These are phyloP conservation scores for Grus americana DNA, from an alignment of 2,113 vertebrate species.

Conservation along the genomic window DNA sequence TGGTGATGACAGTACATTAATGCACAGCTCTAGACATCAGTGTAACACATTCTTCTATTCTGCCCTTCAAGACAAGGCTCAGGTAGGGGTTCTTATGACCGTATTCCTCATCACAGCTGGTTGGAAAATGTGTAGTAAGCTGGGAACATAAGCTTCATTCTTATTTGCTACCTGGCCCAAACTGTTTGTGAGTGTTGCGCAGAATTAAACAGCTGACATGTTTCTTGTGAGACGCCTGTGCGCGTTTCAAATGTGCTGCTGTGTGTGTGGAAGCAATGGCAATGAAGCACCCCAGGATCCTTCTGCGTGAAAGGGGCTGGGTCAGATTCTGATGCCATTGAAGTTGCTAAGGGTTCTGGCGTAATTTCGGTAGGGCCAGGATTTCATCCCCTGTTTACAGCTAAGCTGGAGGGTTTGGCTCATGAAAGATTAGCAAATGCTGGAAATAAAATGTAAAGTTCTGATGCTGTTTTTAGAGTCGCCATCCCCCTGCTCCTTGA, in stretches of 20 bases:
- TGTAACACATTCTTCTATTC: not conserved
- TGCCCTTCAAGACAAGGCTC: conserved; percentile 8
- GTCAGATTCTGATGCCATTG: not conserved
- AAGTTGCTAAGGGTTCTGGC: not conserved
- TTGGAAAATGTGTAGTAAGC: not conserved
- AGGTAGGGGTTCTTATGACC: not conserved
- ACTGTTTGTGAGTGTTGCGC: not conserved
- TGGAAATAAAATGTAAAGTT: conserved; percentile 18
- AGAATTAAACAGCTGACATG: not conserved
- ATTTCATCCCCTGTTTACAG: not conserved
- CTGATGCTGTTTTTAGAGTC: conserved; percentile 28
- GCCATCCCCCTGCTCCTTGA: not conserved
- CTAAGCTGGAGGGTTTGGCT: not conserved
- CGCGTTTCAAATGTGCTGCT: not conserved
- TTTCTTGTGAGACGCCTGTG: not conserved
- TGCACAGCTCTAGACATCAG: not conserved
- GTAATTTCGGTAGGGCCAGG: not conserved
- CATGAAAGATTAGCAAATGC: not conserved
- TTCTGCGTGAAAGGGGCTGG: not conserved
- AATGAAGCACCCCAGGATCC: not conserved
- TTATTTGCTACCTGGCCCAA: not conserved
- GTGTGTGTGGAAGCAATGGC: not conserved
- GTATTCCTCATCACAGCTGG: not conserved
- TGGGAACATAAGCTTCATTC: not conserved
- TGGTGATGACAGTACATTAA: conserved; percentile 1